Conservation (phyloP, 2,113 vertebrate species). For the Psilopogon haemacephalus region DNA sequence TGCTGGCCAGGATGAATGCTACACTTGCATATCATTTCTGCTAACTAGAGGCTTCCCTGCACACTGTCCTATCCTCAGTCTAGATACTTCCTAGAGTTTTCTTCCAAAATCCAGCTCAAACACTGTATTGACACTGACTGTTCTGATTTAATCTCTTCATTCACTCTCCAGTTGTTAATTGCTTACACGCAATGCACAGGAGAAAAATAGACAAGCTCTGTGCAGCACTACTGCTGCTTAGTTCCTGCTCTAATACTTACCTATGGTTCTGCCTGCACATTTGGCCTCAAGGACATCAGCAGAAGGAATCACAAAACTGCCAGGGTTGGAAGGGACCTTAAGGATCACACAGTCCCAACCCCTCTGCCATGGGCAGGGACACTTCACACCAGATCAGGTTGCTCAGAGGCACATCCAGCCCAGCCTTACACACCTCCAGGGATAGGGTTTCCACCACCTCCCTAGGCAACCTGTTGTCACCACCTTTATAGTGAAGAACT, state of each 20-base stretch:
- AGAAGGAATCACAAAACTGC: neutral
- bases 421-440: too few relatives aligned
- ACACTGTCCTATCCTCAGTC: neutral
- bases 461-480: too few relatives aligned
- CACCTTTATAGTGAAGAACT: too few relatives aligned
- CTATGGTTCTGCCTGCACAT: neutral
- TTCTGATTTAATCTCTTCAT: neutral
- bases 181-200: neutral
- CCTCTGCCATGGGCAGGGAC: too few relatives aligned
- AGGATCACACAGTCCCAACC: too few relatives aligned
- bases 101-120: neutral
- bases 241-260: neutral
- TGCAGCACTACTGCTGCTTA: neutral
- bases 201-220: fast-evolving
- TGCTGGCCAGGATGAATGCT: neutral
- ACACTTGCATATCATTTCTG: neutral
- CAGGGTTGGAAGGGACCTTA: too few relatives aligned
- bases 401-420: too few relatives aligned
- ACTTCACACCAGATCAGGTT: too few relatives aligned
- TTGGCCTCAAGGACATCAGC: neutral
- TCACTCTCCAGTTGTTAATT: neutral
- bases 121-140: neutral
- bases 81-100: neutral
- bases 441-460: too few relatives aligned
- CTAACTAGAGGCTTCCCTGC: neutral